Evolutionary conservation across 2,888 invertebrate species (phyloP), one percentile per base, ranked within the genome.

Genomic region (Selenia dentaria): DNA sequence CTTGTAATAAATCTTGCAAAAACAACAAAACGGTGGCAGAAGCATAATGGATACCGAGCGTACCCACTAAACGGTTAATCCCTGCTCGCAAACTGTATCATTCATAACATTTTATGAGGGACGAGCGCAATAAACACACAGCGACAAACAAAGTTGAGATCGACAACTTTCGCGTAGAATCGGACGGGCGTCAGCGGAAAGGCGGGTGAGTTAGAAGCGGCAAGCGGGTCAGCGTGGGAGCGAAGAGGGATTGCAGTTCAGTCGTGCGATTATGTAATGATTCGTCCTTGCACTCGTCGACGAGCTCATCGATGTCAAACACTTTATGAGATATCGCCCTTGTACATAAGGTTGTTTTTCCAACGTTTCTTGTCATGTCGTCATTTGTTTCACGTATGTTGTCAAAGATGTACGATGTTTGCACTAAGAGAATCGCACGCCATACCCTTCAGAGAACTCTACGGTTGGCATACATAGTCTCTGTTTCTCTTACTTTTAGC

Each of bases 41-140:
- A 57, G 60, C 65, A 61, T 68, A 72, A 71, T 67, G 66, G 70
- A 64, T 62, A 67, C 61, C 55, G 61, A 73, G 70, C 64, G 66
- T 59, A 60, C 66, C 67, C 69, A 74, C 72, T 76, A 74, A 70
- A 73, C 72, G 72, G 69, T 74, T 80, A 78, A 79, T 78, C 74
- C 74, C 64, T 59, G 64, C 59, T 67, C 63, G 62, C 65, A 62
- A 70, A 71, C 74, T 73, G 79, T 75, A 79, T 76, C 80, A 80
- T 78, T 80, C 81, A 80, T 79, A 78, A 79, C 74, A 61, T 74
- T 80, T 78, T 79, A 80, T 75, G 75, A 79, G 73, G 71, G 73
- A 70, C 68, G 61, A 54, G 57, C 62, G 71, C 70, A 73, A 70
- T 76, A 79, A 78, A 79, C 76, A 73, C 72, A 70, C 66, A 51